These are phyloP conservation scores for Boulengeromyrus knoepffleri DNA, from an alignment of 2,113 vertebrate genomes.

Conservation along the genomic window DNA sequence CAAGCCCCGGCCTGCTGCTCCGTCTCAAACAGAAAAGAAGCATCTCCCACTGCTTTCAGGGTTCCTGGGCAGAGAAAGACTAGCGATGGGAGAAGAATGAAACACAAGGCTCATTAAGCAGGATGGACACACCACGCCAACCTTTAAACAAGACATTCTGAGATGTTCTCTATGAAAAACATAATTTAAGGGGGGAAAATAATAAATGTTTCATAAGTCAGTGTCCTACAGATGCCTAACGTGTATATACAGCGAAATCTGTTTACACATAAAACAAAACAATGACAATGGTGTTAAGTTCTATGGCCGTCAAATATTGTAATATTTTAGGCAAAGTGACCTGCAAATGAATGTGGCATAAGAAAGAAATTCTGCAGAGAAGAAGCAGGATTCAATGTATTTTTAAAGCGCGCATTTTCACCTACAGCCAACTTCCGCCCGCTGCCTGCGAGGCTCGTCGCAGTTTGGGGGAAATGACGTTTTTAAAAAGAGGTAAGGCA, in stretches of 20 bases:
- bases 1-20: slow-evolving; percentile 96
- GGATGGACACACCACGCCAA: slow-evolving; percentile 13
- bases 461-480: neutral
- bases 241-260: neutral
- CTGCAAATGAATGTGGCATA: neutral
- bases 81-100: slow-evolving; percentile 54
- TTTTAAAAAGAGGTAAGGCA: neutral
- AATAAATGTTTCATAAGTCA: neutral
- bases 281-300: neutral
- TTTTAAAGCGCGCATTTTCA: neutral
- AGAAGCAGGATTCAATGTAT: neutral
- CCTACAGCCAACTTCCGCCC: neutral
- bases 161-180: slow-evolving; percentile 11
- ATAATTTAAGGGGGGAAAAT: slow-evolving; percentile 22
- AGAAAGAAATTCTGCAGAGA: neutral
- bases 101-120: neutral
- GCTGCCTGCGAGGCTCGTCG: neutral
- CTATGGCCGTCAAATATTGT: neutral
- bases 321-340: neutral
- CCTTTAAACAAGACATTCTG: slow-evolving; percentile 1
- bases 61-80: slow-evolving; percentile 99
- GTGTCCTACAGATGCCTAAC: neutral
- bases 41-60: slow-evolving; percentile 87
- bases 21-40: slow-evolving; percentile 87
- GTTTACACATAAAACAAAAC: neutral